Conservation (phyloP, 2,888 invertebrate species). For the Polydrusus pterygomalis region DNA sequence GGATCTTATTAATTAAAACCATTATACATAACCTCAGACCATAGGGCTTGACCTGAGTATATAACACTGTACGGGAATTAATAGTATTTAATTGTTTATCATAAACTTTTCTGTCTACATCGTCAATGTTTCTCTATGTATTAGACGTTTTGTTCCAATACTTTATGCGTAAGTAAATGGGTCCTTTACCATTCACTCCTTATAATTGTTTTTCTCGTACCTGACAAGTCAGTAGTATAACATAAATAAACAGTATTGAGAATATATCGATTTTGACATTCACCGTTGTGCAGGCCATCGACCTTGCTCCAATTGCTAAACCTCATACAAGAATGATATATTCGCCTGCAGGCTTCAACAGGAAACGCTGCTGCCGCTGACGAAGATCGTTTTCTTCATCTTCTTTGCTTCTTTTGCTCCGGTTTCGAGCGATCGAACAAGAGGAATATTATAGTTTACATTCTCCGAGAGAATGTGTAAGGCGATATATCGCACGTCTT, state of each 20-base stretch:
- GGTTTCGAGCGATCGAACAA: constrained; percentile 42
- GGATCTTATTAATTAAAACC: no score
- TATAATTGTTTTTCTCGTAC: no score
- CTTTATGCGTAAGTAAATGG: no score
- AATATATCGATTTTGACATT: constrained; percentile 43
- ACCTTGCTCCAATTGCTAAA: constrained; percentile 42
- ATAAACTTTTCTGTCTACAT: no score
- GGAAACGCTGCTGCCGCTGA: constrained; percentile 37
- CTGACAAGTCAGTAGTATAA: no score
- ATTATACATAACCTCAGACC: no score
- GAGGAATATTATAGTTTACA: constrained; percentile 35
- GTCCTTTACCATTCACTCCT: no score
- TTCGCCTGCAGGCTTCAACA: constrained; percentile 38
- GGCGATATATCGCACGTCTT: constrained; percentile 25
- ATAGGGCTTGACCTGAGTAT: no score
- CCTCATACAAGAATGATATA: constrained; percentile 43
- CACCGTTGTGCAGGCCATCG: constrained; percentile 38
- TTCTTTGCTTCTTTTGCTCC: constrained; percentile 43
- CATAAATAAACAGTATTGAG: constrained; percentile 20
- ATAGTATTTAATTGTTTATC: no score
- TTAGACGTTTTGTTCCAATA: no score
- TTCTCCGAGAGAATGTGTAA: constrained; percentile 37
- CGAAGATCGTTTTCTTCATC: constrained; percentile 40
- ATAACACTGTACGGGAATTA: no score
- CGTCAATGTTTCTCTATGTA: no score